Base-by-base conservation (phyloP, 2,797 vertebrate genomes). In the Huso huso region DNA sequence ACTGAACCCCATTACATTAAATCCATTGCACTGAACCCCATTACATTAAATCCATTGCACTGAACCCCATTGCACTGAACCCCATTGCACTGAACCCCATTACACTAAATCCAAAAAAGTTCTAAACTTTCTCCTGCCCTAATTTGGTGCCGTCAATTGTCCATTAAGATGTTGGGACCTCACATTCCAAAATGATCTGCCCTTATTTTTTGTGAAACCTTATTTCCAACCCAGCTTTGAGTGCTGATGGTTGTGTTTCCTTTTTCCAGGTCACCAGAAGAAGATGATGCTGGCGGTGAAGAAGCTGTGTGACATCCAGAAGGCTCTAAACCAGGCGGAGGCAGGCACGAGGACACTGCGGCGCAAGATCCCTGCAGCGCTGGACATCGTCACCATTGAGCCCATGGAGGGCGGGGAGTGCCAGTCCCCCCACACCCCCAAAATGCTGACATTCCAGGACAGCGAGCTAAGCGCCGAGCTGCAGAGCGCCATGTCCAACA, bases 281-380 rank as follows among this genome's bases (percentile, higher is more conserved):
- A 99, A 99, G 89, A 86, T 99, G 73, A 97, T 98, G 93, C 71
- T 98, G 76, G 95, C 94, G 0, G 95, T 99, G 69, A 96, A 89
- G 85, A 93, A 92, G 76, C 84, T 99, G 71, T 88, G 81, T 51
- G 90, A 98, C 71, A 84, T 98, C 52, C 91, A 91, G 64, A 87
- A 91, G 71, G 90, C 84, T 77, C 72, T 84, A 58, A 83, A 73
- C 55, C 88, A 88, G 71, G 79, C 83, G 6, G 57, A 58, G 57
- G 11, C 57, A 11, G 86, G 87, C 57, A 71, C 76, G 12, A 81
- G 75, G 4, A 78, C 78, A 50, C 67, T 81, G 12, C 79, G 78
- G 68, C 78, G 80, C 63, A 85, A 82, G 72, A 72, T 79, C n/a
- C 78, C 79, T 0, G 79, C 7, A 61, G 83, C 91, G 12, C 86